Percentiles rank a stretch among this genome's conserved stretches.
phyloP scores from a whole-genome alignment of 2,888 invertebrate species.

The Stegana nigrithorax region DNA sequence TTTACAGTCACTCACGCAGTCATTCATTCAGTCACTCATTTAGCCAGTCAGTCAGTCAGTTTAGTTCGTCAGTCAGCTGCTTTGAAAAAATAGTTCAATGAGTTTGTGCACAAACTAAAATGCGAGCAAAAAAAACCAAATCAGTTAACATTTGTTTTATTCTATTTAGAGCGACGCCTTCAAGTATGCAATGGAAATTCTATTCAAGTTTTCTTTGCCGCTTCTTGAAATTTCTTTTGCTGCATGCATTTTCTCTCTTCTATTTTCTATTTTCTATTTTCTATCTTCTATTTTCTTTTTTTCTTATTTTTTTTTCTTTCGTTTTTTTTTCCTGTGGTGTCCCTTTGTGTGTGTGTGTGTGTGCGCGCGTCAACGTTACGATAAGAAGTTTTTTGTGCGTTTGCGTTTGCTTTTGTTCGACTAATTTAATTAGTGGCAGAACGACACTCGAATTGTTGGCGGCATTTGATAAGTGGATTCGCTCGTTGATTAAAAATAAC shows the following conservation, averaged over 20 bases:
- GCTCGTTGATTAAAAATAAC: slow-evolving; percentile 35
- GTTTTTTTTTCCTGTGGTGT: not conserved
- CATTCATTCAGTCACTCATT: too few relatives aligned
- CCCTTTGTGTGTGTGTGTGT: not conserved
- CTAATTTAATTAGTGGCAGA: slow-evolving; percentile 20
- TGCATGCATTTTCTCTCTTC: slow-evolving; percentile 14
- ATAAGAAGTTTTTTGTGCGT: slow-evolving; percentile 12
- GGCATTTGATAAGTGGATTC: slow-evolving; percentile 32
- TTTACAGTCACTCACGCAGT: too few relatives aligned
- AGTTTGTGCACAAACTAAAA: too few relatives aligned
- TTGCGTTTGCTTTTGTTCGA: too few relatives aligned
- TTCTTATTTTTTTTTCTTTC: not conserved
- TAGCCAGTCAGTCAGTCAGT: too few relatives aligned
- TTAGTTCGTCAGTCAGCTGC: too few relatives aligned
- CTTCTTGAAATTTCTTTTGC: not conserved
- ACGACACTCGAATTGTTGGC: slow-evolving; percentile 18
- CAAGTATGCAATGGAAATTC: slow-evolving; percentile 15
- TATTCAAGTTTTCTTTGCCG: slow-evolving; percentile 17
- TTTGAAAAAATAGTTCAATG: slow-evolving; percentile 10
- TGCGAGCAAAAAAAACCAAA: too few relatives aligned
- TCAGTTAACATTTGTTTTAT: too few relatives aligned
- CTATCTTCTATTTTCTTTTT: not conserved
- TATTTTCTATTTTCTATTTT: not conserved
- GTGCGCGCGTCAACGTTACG: not conserved
- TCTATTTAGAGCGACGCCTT: slow-evolving; percentile 20